phyloP scores from a whole-genome alignment of 2,113 vertebrate genomes.

The Tenrec ecaudatus region DNA sequence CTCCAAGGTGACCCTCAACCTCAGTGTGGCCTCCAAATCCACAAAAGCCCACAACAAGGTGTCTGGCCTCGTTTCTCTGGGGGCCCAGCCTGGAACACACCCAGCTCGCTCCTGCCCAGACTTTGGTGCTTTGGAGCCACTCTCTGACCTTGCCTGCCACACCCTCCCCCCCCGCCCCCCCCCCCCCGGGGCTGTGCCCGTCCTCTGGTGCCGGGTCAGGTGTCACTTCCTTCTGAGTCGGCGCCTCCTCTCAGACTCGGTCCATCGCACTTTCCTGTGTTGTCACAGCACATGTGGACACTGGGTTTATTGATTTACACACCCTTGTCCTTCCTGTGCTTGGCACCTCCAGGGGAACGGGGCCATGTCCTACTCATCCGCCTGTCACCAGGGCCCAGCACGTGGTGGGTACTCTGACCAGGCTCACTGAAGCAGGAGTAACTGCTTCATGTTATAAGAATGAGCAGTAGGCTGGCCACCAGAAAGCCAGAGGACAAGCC shows the following conservation, averaged over 20 bases:
- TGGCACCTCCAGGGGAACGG: accelerated
- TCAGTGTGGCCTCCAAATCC: neutral
- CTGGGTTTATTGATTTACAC: accelerated
- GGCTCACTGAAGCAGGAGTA: neutral
- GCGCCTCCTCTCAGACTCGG: neutral
- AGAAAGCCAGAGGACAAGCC: neutral
- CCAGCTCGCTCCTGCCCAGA: neutral
- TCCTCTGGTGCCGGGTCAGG: neutral
- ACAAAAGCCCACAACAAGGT: neutral
- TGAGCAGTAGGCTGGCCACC: neutral
- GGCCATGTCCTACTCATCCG: neutral
- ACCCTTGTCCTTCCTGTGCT: neutral
- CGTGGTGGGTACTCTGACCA: accelerated
- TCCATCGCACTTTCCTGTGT: neutral
- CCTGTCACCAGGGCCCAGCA: neutral
- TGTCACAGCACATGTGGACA: neutral
- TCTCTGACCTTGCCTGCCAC: neutral
- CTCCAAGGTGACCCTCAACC: neutral
- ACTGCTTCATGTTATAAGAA: neutral
- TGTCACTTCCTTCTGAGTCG: neutral
- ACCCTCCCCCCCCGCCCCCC: no score
- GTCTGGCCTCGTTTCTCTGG: neutral
- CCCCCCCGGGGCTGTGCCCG: neutral
- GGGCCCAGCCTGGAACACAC: neutral
- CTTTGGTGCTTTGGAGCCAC: neutral